Percentiles rank a stretch among this genome's conserved stretches.
Conservation (phyloP, 2,797 vertebrate genomes). For the Ctenochaetus hawaiiensis region DNA sequence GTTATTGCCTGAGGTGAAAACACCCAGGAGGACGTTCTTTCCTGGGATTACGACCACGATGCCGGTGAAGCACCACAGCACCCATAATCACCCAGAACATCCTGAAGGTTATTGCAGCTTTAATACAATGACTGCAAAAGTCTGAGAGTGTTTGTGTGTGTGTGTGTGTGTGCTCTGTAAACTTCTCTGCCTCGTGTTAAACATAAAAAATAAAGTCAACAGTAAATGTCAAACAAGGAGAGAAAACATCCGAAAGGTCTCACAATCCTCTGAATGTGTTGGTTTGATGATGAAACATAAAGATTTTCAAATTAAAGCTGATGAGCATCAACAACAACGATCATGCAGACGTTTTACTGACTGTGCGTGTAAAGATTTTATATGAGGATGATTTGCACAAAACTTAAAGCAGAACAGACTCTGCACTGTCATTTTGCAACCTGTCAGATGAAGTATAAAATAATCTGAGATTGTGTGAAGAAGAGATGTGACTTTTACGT, state of each 20-base stretch:
- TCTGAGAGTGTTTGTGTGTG: background rate
- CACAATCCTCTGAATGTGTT: background rate
- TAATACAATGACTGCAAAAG: constrained; percentile 46
- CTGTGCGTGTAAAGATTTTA: no score
- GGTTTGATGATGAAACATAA: background rate
- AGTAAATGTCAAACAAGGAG: constrained; percentile 10
- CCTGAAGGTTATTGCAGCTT: constrained; percentile 61
- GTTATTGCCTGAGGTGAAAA: constrained; percentile 63
- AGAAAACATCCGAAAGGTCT: background rate
- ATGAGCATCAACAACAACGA: no score
- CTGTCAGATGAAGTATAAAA: no score
- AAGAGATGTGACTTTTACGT: no score
- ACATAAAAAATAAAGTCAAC: constrained; percentile 17
- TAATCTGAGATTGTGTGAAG: no score
- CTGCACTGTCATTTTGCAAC: no score
- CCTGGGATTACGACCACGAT: constrained; percentile 58
- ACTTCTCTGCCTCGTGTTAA: constrained; percentile 33
- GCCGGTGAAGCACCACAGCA: constrained; percentile 55
- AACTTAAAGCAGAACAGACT: no score
- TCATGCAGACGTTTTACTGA: no score
- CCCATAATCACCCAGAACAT: constrained; percentile 54
- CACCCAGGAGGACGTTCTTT: constrained; percentile 60
- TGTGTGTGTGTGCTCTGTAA: constrained; percentile 7
- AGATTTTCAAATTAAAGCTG: background rate
- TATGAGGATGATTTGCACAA: no score